Evolutionary conservation across 2,888 invertebrate species (phyloP).

Genomic region (Oligia strigilis): DNA sequence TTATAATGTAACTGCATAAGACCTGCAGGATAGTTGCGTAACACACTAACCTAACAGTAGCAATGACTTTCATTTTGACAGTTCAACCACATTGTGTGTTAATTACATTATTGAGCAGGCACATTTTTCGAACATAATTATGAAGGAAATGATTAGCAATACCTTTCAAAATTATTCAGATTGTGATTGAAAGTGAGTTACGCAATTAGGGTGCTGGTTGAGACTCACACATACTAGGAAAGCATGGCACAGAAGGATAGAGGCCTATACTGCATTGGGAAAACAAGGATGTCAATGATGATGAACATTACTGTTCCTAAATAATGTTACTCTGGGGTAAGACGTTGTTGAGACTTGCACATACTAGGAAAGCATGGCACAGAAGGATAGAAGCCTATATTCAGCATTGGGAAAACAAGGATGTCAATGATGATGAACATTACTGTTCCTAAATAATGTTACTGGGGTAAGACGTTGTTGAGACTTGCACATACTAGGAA

Average conservation of each 20-base stretch:
- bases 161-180: too few relatives aligned
- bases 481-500: neutral
- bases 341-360: neutral
- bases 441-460: neutral
- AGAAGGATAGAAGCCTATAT: neutral
- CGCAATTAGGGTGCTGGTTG: too few relatives aligned
- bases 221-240: too few relatives aligned
- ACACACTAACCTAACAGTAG: neutral
- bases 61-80: neutral
- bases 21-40: neutral
- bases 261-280: neutral
- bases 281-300: neutral
- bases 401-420: neutral
- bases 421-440: neutral
- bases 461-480: too few relatives aligned
- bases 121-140: neutral
- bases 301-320: neutral
- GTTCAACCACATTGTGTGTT: neutral
- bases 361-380: too few relatives aligned
- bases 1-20: neutral
- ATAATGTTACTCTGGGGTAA: neutral
- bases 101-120: neutral
- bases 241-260: too few relatives aligned
- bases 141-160: too few relatives aligned
- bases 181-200: too few relatives aligned